Evolutionary conservation across 1,140 invertebrate species (phyloP).

Genomic region (Muscidifurax raptorellus): DNA sequence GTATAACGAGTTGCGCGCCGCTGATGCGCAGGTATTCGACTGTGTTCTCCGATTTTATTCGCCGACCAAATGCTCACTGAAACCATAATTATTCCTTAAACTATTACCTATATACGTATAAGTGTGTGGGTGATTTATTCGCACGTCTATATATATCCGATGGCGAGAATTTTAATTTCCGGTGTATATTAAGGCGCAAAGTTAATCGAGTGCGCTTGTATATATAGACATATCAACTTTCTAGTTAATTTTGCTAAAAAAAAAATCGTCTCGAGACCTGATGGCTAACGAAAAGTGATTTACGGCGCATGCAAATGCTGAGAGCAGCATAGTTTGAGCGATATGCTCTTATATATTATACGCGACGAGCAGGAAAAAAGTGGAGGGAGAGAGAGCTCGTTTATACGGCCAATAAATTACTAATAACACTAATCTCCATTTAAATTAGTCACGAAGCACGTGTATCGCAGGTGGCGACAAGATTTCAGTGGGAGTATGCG

Average conservation of each 20-base stretch:
- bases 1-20: neutral
- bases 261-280: neutral
- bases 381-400: slow-evolving; percentile 25
- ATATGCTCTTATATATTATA: slow-evolving; percentile 1
- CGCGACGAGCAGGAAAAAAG: neutral
- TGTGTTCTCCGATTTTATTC: neutral
- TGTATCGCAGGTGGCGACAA: slow-evolving; percentile 50
- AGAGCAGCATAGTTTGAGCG: slow-evolving; percentile 7
- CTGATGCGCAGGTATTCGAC: neutral
- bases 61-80: neutral
- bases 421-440: slow-evolving; percentile 52
- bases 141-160: too few species aligned
- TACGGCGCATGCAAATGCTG: slow-evolving; percentile 37
- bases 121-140: too few species aligned
- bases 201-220: too few species aligned
- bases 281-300: slow-evolving; percentile 46
- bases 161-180: too few species aligned
- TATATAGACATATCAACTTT: too few species aligned
- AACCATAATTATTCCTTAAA: neutral
- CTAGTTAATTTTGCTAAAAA: neutral
- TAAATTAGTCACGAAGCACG: slow-evolving; percentile 43
- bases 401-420: slow-evolving; percentile 47
- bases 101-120: too few species aligned
- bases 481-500: slow-evolving; percentile 42
- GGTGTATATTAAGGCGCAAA: too few species aligned